Evolutionary conservation across 1,140 invertebrate genomes (phyloP), one percentile per base, ranked within the genome.

Genomic region (Bradynema listronoti): DNA sequence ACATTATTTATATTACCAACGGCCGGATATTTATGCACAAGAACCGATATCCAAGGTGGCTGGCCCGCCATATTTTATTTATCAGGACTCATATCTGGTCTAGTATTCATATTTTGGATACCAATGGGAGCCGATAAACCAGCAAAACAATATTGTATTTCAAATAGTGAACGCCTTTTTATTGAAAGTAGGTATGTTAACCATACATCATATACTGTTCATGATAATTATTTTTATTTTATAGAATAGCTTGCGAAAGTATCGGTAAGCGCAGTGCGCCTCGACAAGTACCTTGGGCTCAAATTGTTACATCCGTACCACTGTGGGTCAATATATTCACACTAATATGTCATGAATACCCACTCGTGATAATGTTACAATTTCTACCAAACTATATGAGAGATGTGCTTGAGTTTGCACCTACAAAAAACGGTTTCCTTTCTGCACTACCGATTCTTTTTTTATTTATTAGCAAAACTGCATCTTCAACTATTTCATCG

Each of bases 31-130:
- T 52, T 76, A 16, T 76, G 73, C 50, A 75, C 72, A 22, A 56
- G 72, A 16, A 74, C 75, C 47, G 72, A 74, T 39, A 61, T 74
- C 33, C 63, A 73, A 36, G 66, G 72, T 25, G 69, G 72, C 51
- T 76, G 73, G 73, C 73, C 75, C 16, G 69, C 75, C 5, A 76
- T 76, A 51, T 76, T 76, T 51, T 73, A 73, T 36, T 61, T 76
- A 2, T 76, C 72, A 4, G 59, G 63, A 4, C 39, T 65, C 11
- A 78, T 76, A 27, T 61, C 66, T 29, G 59, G 56, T 1, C 32
- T 78, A 6, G 75, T 77, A 9, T 60, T 67, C 7, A 56, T 76
- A 9, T 75, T 78, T 52, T 76, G 73, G 73, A 42, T 76, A 29
- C 73, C 73, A 16, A 71, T 76, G 57, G 73, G 73, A 0, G 73